Percentiles rank a stretch among this genome's conserved stretches.
Evolutionary conservation across 2,113 vertebrate species (phyloP).

Genomic region (Pollachius pollachius): DNA sequence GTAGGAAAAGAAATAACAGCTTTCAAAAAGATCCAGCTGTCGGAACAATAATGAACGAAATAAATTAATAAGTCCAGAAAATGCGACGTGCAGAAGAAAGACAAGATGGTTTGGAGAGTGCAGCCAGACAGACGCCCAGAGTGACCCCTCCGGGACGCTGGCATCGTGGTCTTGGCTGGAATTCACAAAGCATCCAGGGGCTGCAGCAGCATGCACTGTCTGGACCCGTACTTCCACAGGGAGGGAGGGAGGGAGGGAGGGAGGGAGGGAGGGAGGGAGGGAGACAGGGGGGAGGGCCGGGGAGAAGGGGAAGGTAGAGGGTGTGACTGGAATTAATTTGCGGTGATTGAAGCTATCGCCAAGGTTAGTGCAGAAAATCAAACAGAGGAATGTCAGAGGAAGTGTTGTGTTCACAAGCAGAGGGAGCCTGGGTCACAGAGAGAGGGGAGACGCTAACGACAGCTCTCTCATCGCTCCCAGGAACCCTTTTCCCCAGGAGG

Average conservation of each 20-base stretch:
- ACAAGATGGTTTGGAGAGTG: slow-evolving; percentile 47
- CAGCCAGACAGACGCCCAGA: slow-evolving; percentile 62
- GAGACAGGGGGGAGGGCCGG: slow-evolving; percentile 40
- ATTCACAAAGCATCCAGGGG: slow-evolving; percentile 67
- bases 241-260: slow-evolving; percentile 33
- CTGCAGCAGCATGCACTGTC: slow-evolving; percentile 34
- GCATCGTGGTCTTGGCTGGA: slow-evolving; percentile 66
- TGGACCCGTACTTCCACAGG: too few relatives aligned
- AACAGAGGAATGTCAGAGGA: slow-evolving; percentile 67
- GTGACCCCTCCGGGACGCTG: slow-evolving; percentile 55
- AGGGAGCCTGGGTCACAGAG: slow-evolving; percentile 54
- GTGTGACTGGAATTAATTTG: slow-evolving; percentile 77
- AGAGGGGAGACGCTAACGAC: slow-evolving; percentile 64
- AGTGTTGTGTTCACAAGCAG: slow-evolving; percentile 58
- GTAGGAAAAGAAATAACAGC: background rate
- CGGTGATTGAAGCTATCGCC: slow-evolving; percentile 70
- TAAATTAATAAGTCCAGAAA: slow-evolving; percentile 13
- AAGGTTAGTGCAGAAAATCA: slow-evolving; percentile 75
- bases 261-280: slow-evolving; percentile 28
- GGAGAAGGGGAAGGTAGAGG: slow-evolving; percentile 19
- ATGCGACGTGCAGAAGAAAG: slow-evolving; percentile 46
- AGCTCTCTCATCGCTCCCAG: slow-evolving; percentile 39
- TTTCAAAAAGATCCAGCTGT: slow-evolving; percentile 23
- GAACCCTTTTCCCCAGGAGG: slow-evolving; percentile 33
- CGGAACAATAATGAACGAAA: too few relatives aligned